Conservation (phyloP, 2,888 invertebrate genomes). For the Pollenia griseotomentosa region DNA sequence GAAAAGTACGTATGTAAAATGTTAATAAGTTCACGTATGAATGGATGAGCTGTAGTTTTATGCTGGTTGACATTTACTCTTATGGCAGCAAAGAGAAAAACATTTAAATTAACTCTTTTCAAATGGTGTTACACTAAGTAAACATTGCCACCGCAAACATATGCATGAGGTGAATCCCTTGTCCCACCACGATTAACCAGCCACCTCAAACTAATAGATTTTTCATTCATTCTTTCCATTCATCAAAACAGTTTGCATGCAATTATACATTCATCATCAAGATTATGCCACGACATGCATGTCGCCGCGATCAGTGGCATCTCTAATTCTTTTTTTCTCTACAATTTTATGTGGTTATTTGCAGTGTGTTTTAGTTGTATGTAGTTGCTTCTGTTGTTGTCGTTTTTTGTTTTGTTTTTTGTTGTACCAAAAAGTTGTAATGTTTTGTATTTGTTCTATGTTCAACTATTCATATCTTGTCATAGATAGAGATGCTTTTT, state of each 20-base stretch:
- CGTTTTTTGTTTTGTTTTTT: slow-evolving; percentile 8
- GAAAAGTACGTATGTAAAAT: slow-evolving; percentile 29
- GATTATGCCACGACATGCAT: slow-evolving; percentile 81
- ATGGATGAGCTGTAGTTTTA: slow-evolving; percentile 70
- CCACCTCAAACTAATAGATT: slow-evolving; percentile 68
- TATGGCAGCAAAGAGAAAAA: slow-evolving; percentile 67
- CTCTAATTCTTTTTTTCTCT: slow-evolving; percentile 56
- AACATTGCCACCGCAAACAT: slow-evolving; percentile 58
- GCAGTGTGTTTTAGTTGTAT: slow-evolving; percentile 27
- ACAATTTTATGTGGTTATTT: slow-evolving; percentile 35
- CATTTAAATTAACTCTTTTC: slow-evolving; percentile 72
- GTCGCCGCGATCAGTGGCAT: slow-evolving; percentile 74
- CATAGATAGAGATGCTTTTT: slow-evolving; percentile 69
- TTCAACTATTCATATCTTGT: slow-evolving; percentile 71
- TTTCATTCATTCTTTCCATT: slow-evolving; percentile 73
- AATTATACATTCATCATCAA: slow-evolving; percentile 83
- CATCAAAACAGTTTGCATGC: slow-evolving; percentile 78
- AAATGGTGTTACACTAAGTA: slow-evolving; percentile 62
- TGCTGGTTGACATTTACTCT: slow-evolving; percentile 81
- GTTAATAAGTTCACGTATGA: slow-evolving; percentile 45
- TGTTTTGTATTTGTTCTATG: slow-evolving; percentile 72
- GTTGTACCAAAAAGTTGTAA: slow-evolving; percentile 50
- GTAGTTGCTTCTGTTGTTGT: slow-evolving; percentile 42
- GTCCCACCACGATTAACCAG: slow-evolving; percentile 38
- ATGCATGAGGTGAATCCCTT: slow-evolving; percentile 23